These are phyloP conservation scores for Sardina pilchardus DNA, from an alignment of 2,113 vertebrate genomes.

Conservation along the genomic window DNA sequence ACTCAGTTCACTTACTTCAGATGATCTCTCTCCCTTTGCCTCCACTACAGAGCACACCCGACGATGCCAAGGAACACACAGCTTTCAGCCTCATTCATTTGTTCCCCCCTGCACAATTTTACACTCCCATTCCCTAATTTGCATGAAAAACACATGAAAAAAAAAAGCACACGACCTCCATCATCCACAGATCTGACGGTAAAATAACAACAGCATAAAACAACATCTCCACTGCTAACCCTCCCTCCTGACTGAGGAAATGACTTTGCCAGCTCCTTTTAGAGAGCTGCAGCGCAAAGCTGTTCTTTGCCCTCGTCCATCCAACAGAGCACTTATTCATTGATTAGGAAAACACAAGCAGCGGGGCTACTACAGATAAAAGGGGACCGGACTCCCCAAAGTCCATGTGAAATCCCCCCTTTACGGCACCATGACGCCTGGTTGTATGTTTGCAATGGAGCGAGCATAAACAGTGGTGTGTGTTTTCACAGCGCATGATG, in stretches of 20 bases:
- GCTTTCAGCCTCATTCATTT: not conserved
- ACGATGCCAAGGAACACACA: not conserved
- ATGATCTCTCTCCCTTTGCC: not conserved
- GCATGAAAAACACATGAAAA: not conserved
- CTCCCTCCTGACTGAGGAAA: not conserved
- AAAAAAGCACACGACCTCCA: not conserved
- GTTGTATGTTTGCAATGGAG: constrained; percentile 23
- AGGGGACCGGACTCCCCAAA: not conserved
- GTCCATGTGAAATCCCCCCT: not conserved
- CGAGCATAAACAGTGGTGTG: constrained; percentile 6
- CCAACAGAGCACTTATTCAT: not conserved
- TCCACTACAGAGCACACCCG: not conserved
- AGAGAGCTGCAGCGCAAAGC: not conserved
- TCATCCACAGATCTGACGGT: not conserved
- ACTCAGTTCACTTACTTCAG: not conserved
- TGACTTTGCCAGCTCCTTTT: not conserved
- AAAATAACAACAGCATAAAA: not conserved
- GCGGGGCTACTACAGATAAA: not conserved
- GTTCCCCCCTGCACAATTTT: not conserved
- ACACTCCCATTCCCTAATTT: not conserved
- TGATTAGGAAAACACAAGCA: not conserved
- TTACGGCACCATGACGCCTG: not conserved
- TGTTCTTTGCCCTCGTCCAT: not conserved
- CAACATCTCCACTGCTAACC: not conserved
- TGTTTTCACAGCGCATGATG: constrained; percentile 1